Percentiles rank a stretch among this genome's conserved stretches.
phyloP scores from a whole-genome alignment of 2,888 invertebrate species.

The Caenorhabditis uteleia region DNA sequence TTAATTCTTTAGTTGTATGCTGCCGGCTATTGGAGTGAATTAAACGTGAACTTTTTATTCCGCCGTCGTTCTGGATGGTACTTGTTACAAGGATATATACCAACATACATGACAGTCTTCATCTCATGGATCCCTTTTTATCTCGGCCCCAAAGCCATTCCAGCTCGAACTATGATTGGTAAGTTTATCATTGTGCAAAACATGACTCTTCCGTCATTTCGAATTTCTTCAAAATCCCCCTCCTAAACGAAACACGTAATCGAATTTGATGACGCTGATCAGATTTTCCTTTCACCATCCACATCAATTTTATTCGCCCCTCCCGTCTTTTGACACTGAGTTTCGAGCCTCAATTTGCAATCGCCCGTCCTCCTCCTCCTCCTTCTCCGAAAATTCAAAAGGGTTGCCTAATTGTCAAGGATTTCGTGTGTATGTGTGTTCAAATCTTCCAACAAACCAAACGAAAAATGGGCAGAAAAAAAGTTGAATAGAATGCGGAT shows the following conservation, averaged over 20 bases:
- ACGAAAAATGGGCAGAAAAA: too few relatives aligned
- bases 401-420: too few relatives aligned
- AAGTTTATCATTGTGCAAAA: constrained; percentile 1
- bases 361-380: too few relatives aligned
- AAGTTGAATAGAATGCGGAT: too few relatives aligned
- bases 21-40: constrained; percentile 69
- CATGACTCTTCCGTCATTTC: neutral
- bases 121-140: constrained; percentile 70
- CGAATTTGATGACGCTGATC: constrained; percentile 40
- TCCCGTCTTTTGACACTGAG: constrained; percentile 24
- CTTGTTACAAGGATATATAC: constrained; percentile 69
- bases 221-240: neutral
- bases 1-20: constrained; percentile 58
- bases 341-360: too few relatives aligned
- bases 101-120: constrained; percentile 69
- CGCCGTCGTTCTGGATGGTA: constrained; percentile 69
- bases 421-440: too few relatives aligned
- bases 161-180: constrained; percentile 68
- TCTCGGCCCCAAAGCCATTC: constrained; percentile 66
- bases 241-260: constrained; percentile 15
- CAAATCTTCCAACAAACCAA: too few relatives aligned
- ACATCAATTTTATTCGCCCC: constrained; percentile 23
- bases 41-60: constrained; percentile 67
- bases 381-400: too few relatives aligned
- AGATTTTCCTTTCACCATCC: constrained; percentile 21